A percentile compares a stretch with the other conserved stretches of the same genome.
These are phyloP conservation scores for Paelopatides confundens DNA, from an alignment of 53 echinoderm and acorn worm genomes.

Conservation along the genomic window DNA sequence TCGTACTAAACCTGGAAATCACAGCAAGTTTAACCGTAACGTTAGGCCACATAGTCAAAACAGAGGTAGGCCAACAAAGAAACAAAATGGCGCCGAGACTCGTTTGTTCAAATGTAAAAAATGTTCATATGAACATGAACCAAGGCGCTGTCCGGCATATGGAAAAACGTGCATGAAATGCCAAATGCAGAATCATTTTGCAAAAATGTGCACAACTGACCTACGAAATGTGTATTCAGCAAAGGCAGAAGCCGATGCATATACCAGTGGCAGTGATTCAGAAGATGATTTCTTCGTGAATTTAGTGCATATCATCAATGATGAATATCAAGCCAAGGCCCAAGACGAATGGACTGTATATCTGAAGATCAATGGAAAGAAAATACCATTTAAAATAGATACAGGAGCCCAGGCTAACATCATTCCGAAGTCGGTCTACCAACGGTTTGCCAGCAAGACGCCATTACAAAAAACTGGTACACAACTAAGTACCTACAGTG, in stretches of 20 bases:
- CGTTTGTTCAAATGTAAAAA: constrained; percentile 17
- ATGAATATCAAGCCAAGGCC: too few species aligned
- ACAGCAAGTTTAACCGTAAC: too few species aligned
- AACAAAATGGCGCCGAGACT: too few species aligned
- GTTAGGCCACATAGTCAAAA: too few species aligned
- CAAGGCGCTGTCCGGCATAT: background rate
- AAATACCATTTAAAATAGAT: background rate
- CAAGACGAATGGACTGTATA: background rate
- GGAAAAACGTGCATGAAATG: background rate
- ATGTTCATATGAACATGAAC: background rate
- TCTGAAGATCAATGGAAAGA: background rate
- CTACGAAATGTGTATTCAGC: background rate
- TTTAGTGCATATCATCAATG: background rate
- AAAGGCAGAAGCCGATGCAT: too few species aligned
- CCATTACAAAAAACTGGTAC: background rate
- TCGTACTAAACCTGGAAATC: too few species aligned
- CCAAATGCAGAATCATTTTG: background rate
- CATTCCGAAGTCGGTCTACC: background rate
- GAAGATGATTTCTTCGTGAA: background rate
- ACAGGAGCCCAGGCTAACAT: constrained; percentile 15
- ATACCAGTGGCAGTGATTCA: background rate
- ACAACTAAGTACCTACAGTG: background rate
- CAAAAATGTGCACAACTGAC: background rate
- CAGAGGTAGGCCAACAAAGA: too few species aligned
- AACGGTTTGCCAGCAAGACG: background rate